These are phyloP conservation scores for Cartodere bifasciata DNA, from an alignment of 2,888 invertebrate genomes.

Conservation along the genomic window DNA sequence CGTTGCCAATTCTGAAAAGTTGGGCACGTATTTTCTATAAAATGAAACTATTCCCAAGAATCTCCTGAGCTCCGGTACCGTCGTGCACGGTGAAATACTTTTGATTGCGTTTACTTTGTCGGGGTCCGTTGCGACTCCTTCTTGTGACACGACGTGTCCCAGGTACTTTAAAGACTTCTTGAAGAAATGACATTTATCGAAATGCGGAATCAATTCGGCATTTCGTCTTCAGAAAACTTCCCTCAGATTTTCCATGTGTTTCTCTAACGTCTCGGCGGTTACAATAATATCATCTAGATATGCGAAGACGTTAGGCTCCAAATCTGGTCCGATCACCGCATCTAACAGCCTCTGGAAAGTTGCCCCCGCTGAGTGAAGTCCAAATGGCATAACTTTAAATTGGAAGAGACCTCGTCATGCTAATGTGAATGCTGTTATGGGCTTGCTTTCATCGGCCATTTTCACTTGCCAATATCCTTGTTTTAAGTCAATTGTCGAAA, in stretches of 20 bases:
- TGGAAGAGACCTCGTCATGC: too few relatives aligned
- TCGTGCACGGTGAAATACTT: slow-evolving; percentile 5
- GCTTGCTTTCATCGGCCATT: background rate
- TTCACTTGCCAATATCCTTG: slow-evolving; percentile 13
- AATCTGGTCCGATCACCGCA: too few relatives aligned
- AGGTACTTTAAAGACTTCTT: slow-evolving; percentile 8
- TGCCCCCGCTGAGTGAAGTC: too few relatives aligned
- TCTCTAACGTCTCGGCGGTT: too few relatives aligned
- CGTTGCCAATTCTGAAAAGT: slow-evolving; percentile 8
- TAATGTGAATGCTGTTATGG: too few relatives aligned
- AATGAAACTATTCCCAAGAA: slow-evolving; percentile 18
- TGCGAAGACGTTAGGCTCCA: too few relatives aligned
- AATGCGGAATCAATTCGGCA: too few relatives aligned
- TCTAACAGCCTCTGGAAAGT: too few relatives aligned
- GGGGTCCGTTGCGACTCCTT: slow-evolving; percentile 10
- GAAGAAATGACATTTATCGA: slow-evolving; percentile 18
- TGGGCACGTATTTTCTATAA: slow-evolving; percentile 14
- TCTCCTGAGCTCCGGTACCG: slow-evolving; percentile 14
- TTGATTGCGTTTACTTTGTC: slow-evolving; percentile 11
- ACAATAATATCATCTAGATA: too few relatives aligned
- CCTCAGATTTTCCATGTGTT: too few relatives aligned
- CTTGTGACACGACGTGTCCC: slow-evolving; percentile 10
- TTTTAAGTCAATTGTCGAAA: slow-evolving; percentile 11
- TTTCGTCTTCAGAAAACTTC: too few relatives aligned
- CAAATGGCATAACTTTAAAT: too few relatives aligned